Evolutionary conservation across 2,797 vertebrate species (phyloP).

Genomic region (Micromesistius poutassou): DNA sequence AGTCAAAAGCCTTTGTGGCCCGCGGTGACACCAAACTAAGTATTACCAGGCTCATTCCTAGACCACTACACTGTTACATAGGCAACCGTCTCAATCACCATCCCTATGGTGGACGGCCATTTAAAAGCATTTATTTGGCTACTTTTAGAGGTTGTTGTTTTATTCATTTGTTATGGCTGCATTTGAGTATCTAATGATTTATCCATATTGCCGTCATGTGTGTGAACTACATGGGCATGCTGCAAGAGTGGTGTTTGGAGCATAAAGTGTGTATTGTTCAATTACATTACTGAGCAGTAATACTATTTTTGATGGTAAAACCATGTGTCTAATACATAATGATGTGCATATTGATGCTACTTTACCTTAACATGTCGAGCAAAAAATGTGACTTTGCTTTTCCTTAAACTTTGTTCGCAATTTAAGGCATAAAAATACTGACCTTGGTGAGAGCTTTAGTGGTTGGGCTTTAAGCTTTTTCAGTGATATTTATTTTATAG

Average conservation of each 20-base stretch:
- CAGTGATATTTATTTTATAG: too few relatives aligned
- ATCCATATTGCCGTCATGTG: neutral
- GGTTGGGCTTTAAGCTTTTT: too few relatives aligned
- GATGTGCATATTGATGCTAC: neutral
- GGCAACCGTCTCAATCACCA: neutral
- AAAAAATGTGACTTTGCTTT: neutral
- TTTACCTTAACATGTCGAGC: too few relatives aligned
- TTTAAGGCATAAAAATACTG: neutral
- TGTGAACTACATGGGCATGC: neutral
- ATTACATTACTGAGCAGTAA: neutral
- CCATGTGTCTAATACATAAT: neutral
- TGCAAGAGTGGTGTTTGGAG: neutral
- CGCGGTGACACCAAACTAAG: slow-evolving; percentile 3
- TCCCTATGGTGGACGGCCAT: neutral
- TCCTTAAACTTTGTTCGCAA: neutral
- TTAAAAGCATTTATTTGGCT: neutral
- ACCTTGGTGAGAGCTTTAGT: too few relatives aligned
- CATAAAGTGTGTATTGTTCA: neutral
- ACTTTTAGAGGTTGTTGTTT: neutral
- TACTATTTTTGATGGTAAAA: neutral
- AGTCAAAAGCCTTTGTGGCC: slow-evolving; percentile 54
- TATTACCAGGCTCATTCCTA: slow-evolving; percentile 18
- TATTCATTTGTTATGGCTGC: neutral
- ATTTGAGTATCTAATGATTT: neutral
- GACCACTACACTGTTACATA: neutral